phyloP scores from a whole-genome alignment of 2,888 invertebrate species.

The Ctenicera cuprea region DNA sequence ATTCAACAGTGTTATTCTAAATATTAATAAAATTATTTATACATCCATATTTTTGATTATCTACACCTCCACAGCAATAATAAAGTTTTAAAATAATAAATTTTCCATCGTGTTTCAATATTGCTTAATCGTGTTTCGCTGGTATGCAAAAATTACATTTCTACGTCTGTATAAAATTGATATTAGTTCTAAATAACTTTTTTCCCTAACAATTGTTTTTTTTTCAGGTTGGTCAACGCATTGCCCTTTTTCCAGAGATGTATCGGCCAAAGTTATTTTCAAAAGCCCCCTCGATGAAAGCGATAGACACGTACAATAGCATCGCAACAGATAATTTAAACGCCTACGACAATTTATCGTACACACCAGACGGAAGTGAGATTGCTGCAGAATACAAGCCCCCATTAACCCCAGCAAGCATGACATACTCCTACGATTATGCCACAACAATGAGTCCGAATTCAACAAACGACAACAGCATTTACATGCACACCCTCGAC shows the following conservation, averaged over 20 bases:
- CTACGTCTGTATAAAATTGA: too few species aligned
- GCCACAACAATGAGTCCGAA: conserved; percentile 29
- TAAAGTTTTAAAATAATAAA: too few species aligned
- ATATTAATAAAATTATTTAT: too few species aligned
- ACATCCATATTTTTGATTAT: too few species aligned
- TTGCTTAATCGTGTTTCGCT: too few species aligned
- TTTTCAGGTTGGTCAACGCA: conserved; percentile 50
- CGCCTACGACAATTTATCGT: conserved; percentile 62
- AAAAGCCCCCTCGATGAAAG: conserved; percentile 68
- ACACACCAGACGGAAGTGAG: conserved; percentile 61
- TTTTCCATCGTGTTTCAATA: too few species aligned
- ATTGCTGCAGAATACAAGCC: conserved; percentile 45
- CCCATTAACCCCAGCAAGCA: conserved; percentile 37
- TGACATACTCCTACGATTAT: conserved; percentile 40
- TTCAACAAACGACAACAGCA: conserved; percentile 30
- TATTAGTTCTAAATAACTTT: too few species aligned
- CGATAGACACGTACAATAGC: conserved; percentile 69
- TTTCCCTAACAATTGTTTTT: too few species aligned
- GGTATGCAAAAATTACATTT: too few species aligned
- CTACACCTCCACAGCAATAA: too few species aligned
- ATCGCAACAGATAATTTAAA: conserved; percentile 60
- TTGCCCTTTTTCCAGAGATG: conserved; percentile 50
- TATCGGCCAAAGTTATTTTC: conserved; percentile 63
- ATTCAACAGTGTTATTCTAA: too few species aligned
- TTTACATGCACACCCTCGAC: conserved; percentile 27